Conservation (phyloP, 2,113 vertebrate species). For the human (Homo sapiens) region DNA sequence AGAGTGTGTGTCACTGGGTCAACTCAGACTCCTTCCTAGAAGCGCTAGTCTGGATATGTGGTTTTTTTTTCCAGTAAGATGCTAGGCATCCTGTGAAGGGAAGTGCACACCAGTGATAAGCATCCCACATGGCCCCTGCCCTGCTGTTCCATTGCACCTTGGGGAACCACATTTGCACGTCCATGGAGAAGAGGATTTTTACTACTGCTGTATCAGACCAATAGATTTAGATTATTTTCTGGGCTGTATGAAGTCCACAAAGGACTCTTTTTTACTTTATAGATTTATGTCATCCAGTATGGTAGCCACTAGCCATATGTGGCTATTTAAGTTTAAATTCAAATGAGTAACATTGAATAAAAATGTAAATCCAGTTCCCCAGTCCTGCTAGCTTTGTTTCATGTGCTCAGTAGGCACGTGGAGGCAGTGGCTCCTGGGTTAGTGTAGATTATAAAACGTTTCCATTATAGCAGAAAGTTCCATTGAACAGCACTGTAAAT, state of each 20-base stretch:
- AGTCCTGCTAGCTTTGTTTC: background rate
- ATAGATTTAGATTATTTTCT: background rate
- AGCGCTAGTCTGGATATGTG: background rate
- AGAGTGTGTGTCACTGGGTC: accelerated
- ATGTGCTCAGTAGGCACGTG: accelerated
- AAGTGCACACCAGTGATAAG: accelerated
- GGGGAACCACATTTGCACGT: background rate
- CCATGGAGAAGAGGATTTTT: background rate
- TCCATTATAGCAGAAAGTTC: accelerated
- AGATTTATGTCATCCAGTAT: background rate
- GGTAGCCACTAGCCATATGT: background rate
- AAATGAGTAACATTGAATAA: background rate
- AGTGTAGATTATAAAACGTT: accelerated
- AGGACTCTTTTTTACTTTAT: background rate
- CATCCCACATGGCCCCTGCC: no score
- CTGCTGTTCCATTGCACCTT: accelerated
- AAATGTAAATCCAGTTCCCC: background rate
- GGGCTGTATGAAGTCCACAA: background rate
- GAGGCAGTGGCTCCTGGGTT: accelerated
- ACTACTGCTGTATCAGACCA: background rate
- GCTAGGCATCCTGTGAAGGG: background rate
- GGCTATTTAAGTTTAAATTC: background rate
- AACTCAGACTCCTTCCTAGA: background rate
- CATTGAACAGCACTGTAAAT: background rate
- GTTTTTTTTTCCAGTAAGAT: background rate